These are phyloP conservation scores for Magallana angulata DNA, from an alignment of 1,140 invertebrate genomes.

Conservation along the genomic window DNA sequence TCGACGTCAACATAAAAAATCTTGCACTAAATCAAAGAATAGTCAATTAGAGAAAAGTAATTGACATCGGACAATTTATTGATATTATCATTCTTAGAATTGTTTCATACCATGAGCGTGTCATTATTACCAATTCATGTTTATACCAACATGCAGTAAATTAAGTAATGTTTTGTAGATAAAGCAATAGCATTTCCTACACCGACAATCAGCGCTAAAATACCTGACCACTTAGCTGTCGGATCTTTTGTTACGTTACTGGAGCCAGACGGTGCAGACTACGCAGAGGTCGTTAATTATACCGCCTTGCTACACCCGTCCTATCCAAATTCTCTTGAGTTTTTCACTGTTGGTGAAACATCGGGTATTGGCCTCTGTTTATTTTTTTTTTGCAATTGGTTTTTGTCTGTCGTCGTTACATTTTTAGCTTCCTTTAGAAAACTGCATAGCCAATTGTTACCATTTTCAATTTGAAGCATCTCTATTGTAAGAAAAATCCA, in stretches of 20 bases:
- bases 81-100: too few species aligned
- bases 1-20: too few species aligned
- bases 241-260: not conserved
- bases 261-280: not conserved
- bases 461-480: too few species aligned
- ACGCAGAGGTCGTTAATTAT: not conserved
- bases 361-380: not conserved
- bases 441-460: too few species aligned
- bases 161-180: not conserved
- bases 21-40: too few species aligned
- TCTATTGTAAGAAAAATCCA: too few species aligned
- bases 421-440: not conserved
- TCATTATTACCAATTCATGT: too few species aligned
- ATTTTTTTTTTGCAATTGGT: not conserved
- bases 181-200: not conserved
- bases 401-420: not conserved
- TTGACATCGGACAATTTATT: too few species aligned
- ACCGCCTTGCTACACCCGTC: not conserved
- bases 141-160: too few species aligned
- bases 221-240: not conserved
- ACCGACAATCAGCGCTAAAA: not conserved
- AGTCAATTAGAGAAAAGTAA: too few species aligned
- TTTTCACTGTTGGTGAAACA: not conserved
- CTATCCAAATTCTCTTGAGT: not conserved
- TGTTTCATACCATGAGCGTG: too few species aligned